Percentiles rank a stretch among this genome's conserved stretches.
phyloP scores from a whole-genome alignment of 2,888 invertebrate genomes.

The Troides aeacus region DNA sequence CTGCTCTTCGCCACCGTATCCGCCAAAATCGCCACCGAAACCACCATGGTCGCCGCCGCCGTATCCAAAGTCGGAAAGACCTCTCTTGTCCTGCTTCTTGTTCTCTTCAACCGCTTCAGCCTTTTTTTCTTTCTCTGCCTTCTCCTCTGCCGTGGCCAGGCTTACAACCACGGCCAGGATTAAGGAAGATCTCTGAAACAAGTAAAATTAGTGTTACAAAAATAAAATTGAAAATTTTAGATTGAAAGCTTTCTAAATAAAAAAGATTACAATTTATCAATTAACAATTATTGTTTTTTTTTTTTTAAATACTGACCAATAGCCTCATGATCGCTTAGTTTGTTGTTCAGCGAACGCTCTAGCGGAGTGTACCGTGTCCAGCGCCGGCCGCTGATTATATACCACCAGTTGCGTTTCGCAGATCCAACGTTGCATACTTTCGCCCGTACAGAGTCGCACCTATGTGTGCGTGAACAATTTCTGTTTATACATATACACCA shows the following conservation, averaged over 20 bases:
- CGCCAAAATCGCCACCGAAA: constrained; percentile 40
- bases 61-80: constrained; percentile 74
- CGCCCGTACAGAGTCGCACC: constrained; percentile 52
- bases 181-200: constrained; percentile 71
- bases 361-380: constrained; percentile 62
- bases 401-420: constrained; percentile 61
- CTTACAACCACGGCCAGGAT: constrained; percentile 77
- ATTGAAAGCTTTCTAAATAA: no score
- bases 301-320: constrained; percentile 62
- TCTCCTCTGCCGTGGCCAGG: constrained; percentile 79
- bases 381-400: constrained; percentile 60
- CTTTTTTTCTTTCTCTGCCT: constrained; percentile 70
- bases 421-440: constrained; percentile 71
- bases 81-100: constrained; percentile 80
- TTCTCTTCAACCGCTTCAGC: constrained; percentile 68
- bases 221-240: no score
- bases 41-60: constrained; percentile 50
- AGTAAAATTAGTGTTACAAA: constrained; percentile 24
- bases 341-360: constrained; percentile 70
- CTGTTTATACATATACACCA: constrained; percentile 29
- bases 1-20: constrained; percentile 47
- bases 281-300: not conserved
- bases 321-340: constrained; percentile 76
- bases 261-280: no score
- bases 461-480: constrained; percentile 46